Conservation (phyloP, 2,888 invertebrate species). For the Trissolcus japonicus region DNA sequence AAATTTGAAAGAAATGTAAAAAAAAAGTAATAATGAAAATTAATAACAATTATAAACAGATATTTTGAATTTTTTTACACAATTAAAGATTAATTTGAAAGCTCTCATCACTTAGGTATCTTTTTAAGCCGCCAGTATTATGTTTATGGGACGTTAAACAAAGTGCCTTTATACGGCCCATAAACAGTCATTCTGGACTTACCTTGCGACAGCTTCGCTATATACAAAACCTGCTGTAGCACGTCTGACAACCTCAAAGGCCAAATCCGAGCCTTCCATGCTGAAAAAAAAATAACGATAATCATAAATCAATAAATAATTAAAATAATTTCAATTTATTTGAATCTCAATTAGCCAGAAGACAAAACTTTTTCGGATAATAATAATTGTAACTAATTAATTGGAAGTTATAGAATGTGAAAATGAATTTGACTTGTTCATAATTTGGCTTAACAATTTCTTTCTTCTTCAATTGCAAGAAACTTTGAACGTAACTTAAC, state of each 20-base stretch:
- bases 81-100: too few relatives aligned
- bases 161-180: constrained; percentile 8
- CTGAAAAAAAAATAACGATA: constrained; percentile 79
- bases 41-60: background rate
- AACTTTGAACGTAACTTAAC: background rate
- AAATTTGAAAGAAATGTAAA: background rate
- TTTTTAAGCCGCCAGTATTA: constrained; percentile 21
- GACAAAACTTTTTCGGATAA: too few relatives aligned
- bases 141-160: constrained; percentile 11
- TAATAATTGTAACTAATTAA: too few relatives aligned
- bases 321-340: too few relatives aligned
- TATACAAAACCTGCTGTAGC: constrained; percentile 98
- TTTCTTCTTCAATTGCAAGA: constrained; percentile 7
- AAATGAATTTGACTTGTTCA: too few relatives aligned
- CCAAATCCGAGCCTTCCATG: constrained; percentile 98
- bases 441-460: too few relatives aligned
- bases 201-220: constrained; percentile 99
- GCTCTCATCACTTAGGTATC: background rate
- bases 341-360: too few relatives aligned
- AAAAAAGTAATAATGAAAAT: background rate
- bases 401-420: too few relatives aligned
- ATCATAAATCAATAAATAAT: too few relatives aligned
- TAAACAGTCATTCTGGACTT: constrained; percentile 64
- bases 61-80: too few relatives aligned
- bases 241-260: constrained; percentile 97